phyloP scores from a whole-genome alignment of 2,113 vertebrate species.

The Heloderma charlesbogerti region DNA sequence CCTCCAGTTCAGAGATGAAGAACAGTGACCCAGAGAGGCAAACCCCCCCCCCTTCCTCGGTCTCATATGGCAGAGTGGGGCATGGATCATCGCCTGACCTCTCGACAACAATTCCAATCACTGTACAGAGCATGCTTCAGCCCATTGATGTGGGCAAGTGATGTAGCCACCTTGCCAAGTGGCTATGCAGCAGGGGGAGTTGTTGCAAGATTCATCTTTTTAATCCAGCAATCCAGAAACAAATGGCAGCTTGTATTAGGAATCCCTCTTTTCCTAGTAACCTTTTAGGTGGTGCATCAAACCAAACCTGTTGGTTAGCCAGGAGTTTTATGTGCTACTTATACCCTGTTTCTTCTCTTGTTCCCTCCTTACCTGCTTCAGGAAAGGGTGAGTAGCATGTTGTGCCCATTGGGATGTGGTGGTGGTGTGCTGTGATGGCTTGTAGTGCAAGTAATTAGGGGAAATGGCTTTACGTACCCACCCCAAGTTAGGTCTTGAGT shows the following conservation, averaged over 20 bases:
- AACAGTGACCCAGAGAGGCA: background rate
- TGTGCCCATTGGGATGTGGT: background rate
- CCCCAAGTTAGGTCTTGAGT: background rate
- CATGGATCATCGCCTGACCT: background rate
- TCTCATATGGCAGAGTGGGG: too few species aligned
- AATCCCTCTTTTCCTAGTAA: accelerated
- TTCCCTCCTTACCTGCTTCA: slow-evolving; percentile 40
- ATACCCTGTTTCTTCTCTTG: slow-evolving; percentile 56
- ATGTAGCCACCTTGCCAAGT: background rate
- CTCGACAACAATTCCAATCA: background rate
- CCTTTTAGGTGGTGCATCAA: slow-evolving; percentile 18
- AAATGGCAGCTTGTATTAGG: accelerated
- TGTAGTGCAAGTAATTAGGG: background rate
- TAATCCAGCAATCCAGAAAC: accelerated
- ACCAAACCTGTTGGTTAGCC: accelerated
- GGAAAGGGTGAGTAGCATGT: slow-evolving; percentile 69
- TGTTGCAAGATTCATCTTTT: background rate
- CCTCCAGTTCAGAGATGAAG: background rate
- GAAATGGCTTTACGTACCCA: accelerated
- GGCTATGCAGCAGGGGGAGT: background rate
- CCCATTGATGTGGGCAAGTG: background rate
- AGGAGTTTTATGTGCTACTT: background rate
- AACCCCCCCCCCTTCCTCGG: too few species aligned
- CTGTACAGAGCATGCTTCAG: background rate
- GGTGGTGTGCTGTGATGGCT: background rate